These are phyloP conservation scores for Cheirogaleus major DNA, from an alignment of 2,797 vertebrate genomes.

Conservation along the genomic window DNA sequence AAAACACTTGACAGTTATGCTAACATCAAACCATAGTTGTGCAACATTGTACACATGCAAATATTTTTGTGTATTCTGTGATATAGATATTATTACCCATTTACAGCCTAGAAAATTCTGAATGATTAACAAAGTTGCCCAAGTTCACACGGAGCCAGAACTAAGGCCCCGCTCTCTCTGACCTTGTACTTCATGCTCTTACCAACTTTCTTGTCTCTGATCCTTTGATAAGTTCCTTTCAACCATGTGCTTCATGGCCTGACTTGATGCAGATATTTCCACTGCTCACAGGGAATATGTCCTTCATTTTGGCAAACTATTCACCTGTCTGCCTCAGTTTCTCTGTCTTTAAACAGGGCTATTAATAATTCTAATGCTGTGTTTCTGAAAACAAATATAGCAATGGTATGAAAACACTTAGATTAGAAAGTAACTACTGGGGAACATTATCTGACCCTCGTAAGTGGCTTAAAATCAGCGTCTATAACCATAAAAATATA, in stretches of 20 bases:
- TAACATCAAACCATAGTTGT: neutral
- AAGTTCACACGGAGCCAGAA: neutral
- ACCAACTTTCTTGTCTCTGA: neutral
- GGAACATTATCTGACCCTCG: neutral
- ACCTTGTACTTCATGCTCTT: neutral
- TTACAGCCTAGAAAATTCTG: neutral
- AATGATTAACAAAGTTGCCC: neutral
- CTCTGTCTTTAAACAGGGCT: slow-evolving; percentile 16
- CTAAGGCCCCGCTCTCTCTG: neutral
- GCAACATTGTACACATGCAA: neutral
- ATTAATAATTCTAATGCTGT: neutral
- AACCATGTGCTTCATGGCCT: neutral
- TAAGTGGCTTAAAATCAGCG: neutral
- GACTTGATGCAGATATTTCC: neutral
- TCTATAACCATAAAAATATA: neutral
- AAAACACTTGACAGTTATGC: neutral
- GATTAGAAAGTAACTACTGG: neutral
- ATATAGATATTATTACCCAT: neutral
- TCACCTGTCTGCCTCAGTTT: slow-evolving; percentile 39
- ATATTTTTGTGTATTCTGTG: neutral
- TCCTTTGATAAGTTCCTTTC: neutral
- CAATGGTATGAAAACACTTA: neutral
- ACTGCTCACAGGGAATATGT: neutral
- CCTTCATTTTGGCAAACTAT: neutral
- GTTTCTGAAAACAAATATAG: slow-evolving; percentile 49